Conservation (phyloP, 1,140 invertebrate species). For the Notospermus geniculatus region DNA sequence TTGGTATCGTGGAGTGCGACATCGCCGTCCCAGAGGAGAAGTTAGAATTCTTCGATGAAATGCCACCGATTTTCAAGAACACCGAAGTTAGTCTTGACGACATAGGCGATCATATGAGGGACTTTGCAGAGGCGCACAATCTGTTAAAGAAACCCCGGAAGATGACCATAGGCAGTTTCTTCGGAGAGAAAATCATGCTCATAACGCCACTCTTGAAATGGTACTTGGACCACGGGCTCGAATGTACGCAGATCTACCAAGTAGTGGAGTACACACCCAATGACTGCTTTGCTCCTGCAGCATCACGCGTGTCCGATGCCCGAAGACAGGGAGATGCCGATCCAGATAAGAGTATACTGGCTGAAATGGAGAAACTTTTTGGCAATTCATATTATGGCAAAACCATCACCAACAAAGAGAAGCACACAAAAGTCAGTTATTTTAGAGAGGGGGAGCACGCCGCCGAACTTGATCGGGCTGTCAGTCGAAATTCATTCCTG, state of each 20-base stretch:
- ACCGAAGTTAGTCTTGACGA: background rate
- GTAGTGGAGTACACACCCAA: conserved; percentile 3
- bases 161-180: background rate
- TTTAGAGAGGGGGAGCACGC: no score
- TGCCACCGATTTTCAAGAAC: background rate
- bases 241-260: background rate
- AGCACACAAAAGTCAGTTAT: no score
- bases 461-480: no score
- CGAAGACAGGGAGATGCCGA: no score
- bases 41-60: background rate
- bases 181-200: background rate
- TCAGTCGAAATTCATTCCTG: no score
- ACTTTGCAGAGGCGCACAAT: background rate
- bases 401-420: no score
- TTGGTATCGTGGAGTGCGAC: conserved; percentile 26
- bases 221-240: conserved; percentile 6
- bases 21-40: conserved; percentile 17
- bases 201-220: conserved; percentile 4
- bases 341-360: no score
- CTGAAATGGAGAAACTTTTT: no score
- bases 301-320: background rate
- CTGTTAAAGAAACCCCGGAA: background rate
- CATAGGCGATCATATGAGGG: conserved; percentile 2
- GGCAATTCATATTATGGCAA: no score
- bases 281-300: background rate